Base-by-base conservation (phyloP, 1,140 invertebrate species). In the Diorhabda elongata region DNA sequence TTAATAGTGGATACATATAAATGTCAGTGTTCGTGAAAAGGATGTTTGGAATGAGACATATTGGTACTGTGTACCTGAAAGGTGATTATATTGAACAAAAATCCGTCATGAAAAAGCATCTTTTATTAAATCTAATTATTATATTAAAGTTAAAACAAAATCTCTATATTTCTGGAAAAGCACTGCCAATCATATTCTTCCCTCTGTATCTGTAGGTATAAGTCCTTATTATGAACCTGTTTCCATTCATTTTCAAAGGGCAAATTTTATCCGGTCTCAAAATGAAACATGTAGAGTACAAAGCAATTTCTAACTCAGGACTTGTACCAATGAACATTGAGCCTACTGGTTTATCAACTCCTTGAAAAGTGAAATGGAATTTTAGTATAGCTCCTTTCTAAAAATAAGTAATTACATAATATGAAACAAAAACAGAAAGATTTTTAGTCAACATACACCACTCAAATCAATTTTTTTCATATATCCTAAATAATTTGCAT, bases 231-330 rank as follows among this genome's bases (percentile, higher is more conserved):
- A 88, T 85, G 68, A 93, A 87, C 60, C 85, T 86, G 62, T 89
- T 88, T 58, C 87, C 88, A 69, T 85, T 87, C 9, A 93, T 80
- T 56, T 88, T 88, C 3, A 95, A 83, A 3, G 88, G 89, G 73
- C 93, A 95, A 11, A 87, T 83, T 68, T 85, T 81, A 71, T 92
- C 89, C 1, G 88, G 86, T 67, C 92, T 84, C 3, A 89, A 81
- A 6, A 92, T 82, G 78, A 91, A 95, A 75, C 94, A 96, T 5
- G 95, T 86, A 0, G 94, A 95, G 78, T 96, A 97, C 0, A 96
- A 82, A 11, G 94, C 91, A 81, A 98, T 88, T 83, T 98, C 95
- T 73, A 97, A 85, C 83, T 97, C 96, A 0, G 95, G 96, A 69
- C 93, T 95, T 3, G 93, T 96, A 42, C 95, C 95, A 69, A 97